phyloP scores from a whole-genome alignment of 2,888 invertebrate species.

The Zygogramma bicolorata region DNA sequence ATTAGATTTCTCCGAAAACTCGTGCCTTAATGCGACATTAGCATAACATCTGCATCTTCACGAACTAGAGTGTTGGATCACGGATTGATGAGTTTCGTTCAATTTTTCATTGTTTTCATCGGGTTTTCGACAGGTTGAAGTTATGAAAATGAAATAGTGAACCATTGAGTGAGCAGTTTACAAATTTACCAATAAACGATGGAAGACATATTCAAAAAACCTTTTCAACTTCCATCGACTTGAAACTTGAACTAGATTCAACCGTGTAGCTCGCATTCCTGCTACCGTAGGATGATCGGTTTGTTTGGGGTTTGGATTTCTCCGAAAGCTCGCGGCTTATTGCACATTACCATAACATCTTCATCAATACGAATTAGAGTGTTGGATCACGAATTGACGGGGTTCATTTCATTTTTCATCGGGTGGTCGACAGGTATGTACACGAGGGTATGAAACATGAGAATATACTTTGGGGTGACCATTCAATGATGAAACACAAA shows the following conservation, averaged over 20 bases:
- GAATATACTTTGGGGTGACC: too few relatives aligned
- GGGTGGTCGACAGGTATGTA: not conserved
- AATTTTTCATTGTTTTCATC: slow-evolving; percentile 11
- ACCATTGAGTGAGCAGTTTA: too few relatives aligned
- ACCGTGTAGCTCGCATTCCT: too few relatives aligned
- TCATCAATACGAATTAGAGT: slow-evolving; percentile 36
- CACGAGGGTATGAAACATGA: too few relatives aligned
- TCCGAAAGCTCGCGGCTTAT: slow-evolving; percentile 18
- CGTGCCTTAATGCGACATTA: slow-evolving; percentile 21
- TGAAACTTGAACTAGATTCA: too few relatives aligned
- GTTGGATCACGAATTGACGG: not conserved
- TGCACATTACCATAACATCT: slow-evolving; percentile 36
- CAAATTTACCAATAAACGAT: too few relatives aligned
- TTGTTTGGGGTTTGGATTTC: slow-evolving; percentile 37
- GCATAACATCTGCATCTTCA: slow-evolving; percentile 39
- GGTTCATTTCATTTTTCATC: slow-evolving; percentile 3
- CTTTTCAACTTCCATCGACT: too few relatives aligned
- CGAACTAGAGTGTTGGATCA: slow-evolving; percentile 21
- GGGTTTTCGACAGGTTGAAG: not conserved
- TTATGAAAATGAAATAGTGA: too few relatives aligned
- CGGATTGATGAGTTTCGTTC: not conserved
- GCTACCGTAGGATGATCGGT: slow-evolving; percentile 30
- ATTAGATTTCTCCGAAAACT: slow-evolving; percentile 31
- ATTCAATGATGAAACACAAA: too few relatives aligned
- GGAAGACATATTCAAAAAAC: too few relatives aligned